These are phyloP conservation scores for Dasysyrphus tricinctus DNA, from an alignment of 2,888 invertebrate species.

Conservation along the genomic window DNA sequence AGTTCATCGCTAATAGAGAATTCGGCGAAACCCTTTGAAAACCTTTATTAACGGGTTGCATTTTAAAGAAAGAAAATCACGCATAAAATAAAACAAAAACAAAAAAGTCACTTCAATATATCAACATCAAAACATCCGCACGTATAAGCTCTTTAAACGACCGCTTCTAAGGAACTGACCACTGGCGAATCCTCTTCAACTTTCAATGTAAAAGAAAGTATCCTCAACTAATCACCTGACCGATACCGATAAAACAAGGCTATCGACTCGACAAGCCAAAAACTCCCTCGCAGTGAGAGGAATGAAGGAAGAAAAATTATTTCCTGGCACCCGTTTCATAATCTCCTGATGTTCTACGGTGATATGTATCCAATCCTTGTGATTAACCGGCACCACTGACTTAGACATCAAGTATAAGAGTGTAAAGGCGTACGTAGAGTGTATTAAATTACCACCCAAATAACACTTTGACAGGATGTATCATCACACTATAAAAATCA, in stretches of 20 bases:
- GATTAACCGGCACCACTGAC: conserved; percentile 59
- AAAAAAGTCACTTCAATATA: conserved; percentile 17
- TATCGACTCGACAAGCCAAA: conserved; percentile 24
- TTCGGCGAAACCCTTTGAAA: conserved; percentile 51
- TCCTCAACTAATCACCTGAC: conserved; percentile 65
- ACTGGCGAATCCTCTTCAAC: conserved; percentile 54
- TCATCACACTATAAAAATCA: conserved; percentile 62
- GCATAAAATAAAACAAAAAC: neutral
- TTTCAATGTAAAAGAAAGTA: conserved; percentile 53
- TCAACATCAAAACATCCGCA: conserved; percentile 10
- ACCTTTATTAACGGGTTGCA: conserved; percentile 55
- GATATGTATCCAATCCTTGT: conserved; percentile 62
- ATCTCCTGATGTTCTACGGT: conserved; percentile 60
- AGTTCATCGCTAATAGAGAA: conserved; percentile 38
- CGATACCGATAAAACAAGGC: conserved; percentile 62
- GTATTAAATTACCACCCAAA: conserved; percentile 68
- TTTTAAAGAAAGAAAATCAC: conserved; percentile 17
- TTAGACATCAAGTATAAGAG: conserved; percentile 40
- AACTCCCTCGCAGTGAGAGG: conserved; percentile 48
- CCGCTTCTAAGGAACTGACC: conserved; percentile 64
- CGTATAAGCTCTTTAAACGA: conserved; percentile 56
- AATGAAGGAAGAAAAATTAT: conserved; percentile 65
- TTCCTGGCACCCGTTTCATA: conserved; percentile 74
- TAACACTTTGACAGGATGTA: conserved; percentile 65
- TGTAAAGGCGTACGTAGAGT: conserved; percentile 63